Conservation (phyloP, 37 sponge, comb jelly and placozoan species). For the Chondrilla cf. caribensis region DNA sequence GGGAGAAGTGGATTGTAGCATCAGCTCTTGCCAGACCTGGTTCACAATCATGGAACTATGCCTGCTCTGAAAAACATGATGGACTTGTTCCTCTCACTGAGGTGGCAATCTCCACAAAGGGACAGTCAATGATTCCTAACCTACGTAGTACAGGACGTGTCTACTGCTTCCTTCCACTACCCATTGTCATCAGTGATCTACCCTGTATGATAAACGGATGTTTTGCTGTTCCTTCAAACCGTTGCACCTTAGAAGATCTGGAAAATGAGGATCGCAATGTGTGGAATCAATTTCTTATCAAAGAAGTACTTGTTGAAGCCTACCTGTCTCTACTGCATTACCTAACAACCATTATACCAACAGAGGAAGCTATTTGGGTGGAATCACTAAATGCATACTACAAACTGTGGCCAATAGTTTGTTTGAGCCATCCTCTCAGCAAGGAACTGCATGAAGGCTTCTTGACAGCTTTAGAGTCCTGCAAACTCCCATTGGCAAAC, state of each 20-base stretch:
- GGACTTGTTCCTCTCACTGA: conserved; percentile 42
- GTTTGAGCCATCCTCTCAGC: neutral
- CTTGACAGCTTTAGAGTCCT: neutral
- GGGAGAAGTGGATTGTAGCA: conserved; percentile 27
- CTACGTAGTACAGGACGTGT: neutral
- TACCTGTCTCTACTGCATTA: conserved; percentile 21
- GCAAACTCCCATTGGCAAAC: neutral
- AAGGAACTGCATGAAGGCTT: neutral
- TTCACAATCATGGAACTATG: conserved; percentile 7
- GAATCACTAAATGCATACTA: conserved; percentile 39
- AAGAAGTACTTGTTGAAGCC: conserved; percentile 31
- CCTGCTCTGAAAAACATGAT: neutral
- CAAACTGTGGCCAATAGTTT: conserved; percentile 31
- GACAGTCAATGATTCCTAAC: neutral
- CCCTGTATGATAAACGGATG: conserved; percentile 50
- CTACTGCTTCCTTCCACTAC: conserved; percentile 70
- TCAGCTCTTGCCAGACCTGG: conserved; percentile 18
- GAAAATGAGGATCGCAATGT: neutral
- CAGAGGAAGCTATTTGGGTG: neutral
- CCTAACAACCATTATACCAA: conserved; percentile 10
- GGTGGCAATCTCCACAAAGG: conserved; percentile 12
- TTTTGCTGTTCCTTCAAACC: conserved; percentile 50
- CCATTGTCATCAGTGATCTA: conserved; percentile 30
- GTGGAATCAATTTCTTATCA: conserved; percentile 54
- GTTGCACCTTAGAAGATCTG: conserved; percentile 26